These are phyloP conservation scores for Liopterus haemorrhoidalis DNA, from an alignment of 2,888 invertebrate genomes.

Conservation along the genomic window DNA sequence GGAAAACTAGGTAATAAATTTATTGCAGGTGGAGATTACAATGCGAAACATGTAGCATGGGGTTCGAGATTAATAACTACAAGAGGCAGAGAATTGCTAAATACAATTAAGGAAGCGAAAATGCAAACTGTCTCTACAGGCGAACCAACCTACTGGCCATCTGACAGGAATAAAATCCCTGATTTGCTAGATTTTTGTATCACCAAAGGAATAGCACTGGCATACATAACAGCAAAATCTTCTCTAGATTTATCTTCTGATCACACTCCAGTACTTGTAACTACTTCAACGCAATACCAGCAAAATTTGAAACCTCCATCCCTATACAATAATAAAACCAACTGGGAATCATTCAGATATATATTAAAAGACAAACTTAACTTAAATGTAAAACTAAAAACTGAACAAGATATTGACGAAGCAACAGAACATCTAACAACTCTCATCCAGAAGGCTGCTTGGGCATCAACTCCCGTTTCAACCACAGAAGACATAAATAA, in stretches of 20 bases:
- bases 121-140: no score
- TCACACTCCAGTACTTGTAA: slow-evolving; percentile 5
- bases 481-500: slow-evolving; percentile 6
- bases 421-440: slow-evolving; percentile 8
- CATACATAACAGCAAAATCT: background rate
- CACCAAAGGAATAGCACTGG: no score
- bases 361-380: slow-evolving; percentile 5
- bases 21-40: slow-evolving; percentile 10
- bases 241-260: slow-evolving; percentile 6
- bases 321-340: slow-evolving; percentile 4
- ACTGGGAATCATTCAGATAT: slow-evolving; percentile 7
- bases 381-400: background rate
- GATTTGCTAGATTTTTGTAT: slow-evolving; percentile 1
- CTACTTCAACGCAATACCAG: no score
- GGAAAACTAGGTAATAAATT: slow-evolving; percentile 8
- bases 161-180: no score
- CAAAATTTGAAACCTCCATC: slow-evolving; percentile 4
- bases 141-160: no score
- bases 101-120: no score
- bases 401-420: slow-evolving; percentile 3
- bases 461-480: slow-evolving; percentile 14
- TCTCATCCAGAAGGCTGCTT: slow-evolving; percentile 13
- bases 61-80: slow-evolving; percentile 5
- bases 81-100: no score
- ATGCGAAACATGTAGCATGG: slow-evolving; percentile 7